Evolutionary conservation across 2,888 invertebrate species (phyloP).

Genomic region (Morpho achilles): DNA sequence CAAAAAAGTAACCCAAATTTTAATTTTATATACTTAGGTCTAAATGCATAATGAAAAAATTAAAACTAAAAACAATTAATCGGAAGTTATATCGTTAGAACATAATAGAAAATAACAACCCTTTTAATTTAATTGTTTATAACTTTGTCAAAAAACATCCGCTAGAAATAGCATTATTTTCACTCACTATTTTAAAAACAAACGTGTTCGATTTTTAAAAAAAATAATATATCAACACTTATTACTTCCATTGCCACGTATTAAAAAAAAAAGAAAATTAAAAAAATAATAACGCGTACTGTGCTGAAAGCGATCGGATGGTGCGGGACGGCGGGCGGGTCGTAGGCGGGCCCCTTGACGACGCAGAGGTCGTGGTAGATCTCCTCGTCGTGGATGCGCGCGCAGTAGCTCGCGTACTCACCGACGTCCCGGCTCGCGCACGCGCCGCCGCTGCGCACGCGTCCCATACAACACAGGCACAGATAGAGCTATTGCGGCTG

Average conservation of each 20-base stretch:
- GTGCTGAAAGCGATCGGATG: slow-evolving; percentile 66
- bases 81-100: too few species aligned
- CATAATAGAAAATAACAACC: too few species aligned
- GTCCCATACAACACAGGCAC: slow-evolving; percentile 25
- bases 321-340: slow-evolving; percentile 61
- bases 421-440: slow-evolving; percentile 63
- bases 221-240: too few species aligned
- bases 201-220: too few species aligned
- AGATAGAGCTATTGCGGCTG: slow-evolving; percentile 1
- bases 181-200: too few species aligned
- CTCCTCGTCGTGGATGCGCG: slow-evolving; percentile 91
- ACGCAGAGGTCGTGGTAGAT: slow-evolving; percentile 97
- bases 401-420: slow-evolving; percentile 84
- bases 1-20: too few species aligned
- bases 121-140: too few species aligned
- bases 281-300: slow-evolving; percentile 58
- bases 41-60: too few species aligned
- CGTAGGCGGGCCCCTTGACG: slow-evolving; percentile 78
- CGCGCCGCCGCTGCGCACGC: slow-evolving; percentile 56
- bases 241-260: slow-evolving; percentile 28
- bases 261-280: slow-evolving; percentile 30
- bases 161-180: too few species aligned
- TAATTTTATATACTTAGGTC: too few species aligned
- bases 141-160: too few species aligned
- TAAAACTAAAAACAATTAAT: too few species aligned